Evolutionary conservation across 2,797 vertebrate genomes (phyloP), one percentile per base, ranked within the genome.

Genomic region (Acanthornis magna): DNA sequence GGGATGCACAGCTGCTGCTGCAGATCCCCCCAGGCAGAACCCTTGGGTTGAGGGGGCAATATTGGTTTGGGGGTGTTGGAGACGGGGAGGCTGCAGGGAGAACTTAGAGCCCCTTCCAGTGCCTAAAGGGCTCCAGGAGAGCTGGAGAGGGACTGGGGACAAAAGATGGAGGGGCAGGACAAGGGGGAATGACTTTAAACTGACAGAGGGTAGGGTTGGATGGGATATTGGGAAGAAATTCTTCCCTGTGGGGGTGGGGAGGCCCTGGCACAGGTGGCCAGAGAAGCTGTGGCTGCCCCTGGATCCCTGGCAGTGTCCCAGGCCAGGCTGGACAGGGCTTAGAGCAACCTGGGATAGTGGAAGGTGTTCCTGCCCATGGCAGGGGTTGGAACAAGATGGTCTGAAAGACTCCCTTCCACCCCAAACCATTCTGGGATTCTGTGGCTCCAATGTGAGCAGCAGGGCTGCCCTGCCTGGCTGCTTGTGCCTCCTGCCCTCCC

Each of bases 341-440:
- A 58, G 45, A 77, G 45, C 51, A 32, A 0, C n/a, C 45, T 58
- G 45, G 58, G 25, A 1, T 3, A 27, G 58, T 22, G 40, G 26
- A 34, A 77, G 7, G 10, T 51, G 50, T 38, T 5, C 11, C 55
- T 36, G 55, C 26, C 40, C 1, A 0, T 2, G 9, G 10, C 23
- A 63, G 10, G 15, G 12, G 43, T 14, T 45, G 19, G 58, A 53
- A 45, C 7, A 9, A 16, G 34, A 10, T 15, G 26, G 1, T 7
- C 21, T 77, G 32, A 26, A 47, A 32, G 30, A 53, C 11, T 57
- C n/a, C 45, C 18, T 60, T 60, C 50, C 53, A 53, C 6, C 7
- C 17, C 26, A 66, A 72, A 27, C 19, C 26, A 10, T 23, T 40
- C 40, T 42, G 38, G 38, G 26, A 19, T 53, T 84, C n/a, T 47